Percentiles rank a stretch among this genome's conserved stretches.
These are phyloP conservation scores for Mythimna albipuncta DNA, from an alignment of 2,888 invertebrate species.

Conservation along the genomic window DNA sequence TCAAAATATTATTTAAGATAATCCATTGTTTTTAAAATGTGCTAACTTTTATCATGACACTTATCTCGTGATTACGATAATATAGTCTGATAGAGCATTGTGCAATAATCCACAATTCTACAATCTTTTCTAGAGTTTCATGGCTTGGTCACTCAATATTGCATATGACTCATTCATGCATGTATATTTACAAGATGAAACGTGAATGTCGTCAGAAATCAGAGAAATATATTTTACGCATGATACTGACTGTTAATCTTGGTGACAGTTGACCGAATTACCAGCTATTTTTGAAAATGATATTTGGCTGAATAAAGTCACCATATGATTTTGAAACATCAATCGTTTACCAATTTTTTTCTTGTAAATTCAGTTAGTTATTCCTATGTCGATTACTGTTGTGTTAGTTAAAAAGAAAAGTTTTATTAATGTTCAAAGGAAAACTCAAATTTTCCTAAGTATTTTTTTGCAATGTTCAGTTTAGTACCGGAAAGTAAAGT, in stretches of 20 bases:
- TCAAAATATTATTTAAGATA: slow-evolving; percentile 5
- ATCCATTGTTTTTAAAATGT: slow-evolving; percentile 12
- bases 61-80: slow-evolving; percentile 37
- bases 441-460: too few species aligned
- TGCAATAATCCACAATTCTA: slow-evolving; percentile 22
- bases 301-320: background rate
- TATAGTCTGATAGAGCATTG: slow-evolving; percentile 8
- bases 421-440: too few species aligned
- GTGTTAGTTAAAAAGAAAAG: too few species aligned
- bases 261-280: background rate
- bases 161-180: background rate
- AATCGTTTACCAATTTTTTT: too few species aligned
- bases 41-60: slow-evolving; percentile 10
- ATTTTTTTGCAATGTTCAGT: too few species aligned
- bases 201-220: background rate
- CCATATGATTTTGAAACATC: too few species aligned
- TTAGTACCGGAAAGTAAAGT: too few species aligned
- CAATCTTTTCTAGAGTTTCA: slow-evolving; percentile 20
- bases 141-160: slow-evolving; percentile 9
- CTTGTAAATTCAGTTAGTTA: too few species aligned
- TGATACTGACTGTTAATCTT: background rate
- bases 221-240: slow-evolving; percentile 13
- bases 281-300: background rate
- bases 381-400: too few species aligned
- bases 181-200: slow-evolving; percentile 12